Conservation (phyloP, 2,797 vertebrate genomes). For the Lophius americanus region DNA sequence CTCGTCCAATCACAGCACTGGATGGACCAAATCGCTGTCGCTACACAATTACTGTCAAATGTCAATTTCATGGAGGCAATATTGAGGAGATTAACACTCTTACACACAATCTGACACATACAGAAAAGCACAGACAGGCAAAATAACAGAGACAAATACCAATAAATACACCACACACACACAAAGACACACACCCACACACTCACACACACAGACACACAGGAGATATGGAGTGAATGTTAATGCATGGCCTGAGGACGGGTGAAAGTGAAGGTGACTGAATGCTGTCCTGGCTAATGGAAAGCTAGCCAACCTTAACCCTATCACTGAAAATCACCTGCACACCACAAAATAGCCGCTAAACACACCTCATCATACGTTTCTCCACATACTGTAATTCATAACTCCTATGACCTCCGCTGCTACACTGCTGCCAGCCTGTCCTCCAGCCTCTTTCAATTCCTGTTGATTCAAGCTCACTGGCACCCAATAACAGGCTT, state of each 20-base stretch:
- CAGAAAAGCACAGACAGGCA: conserved; percentile 22
- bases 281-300: conserved; percentile 71
- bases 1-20: conserved; percentile 78
- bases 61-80: conserved; percentile 93
- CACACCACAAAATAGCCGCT: conserved; percentile 48
- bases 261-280: conserved; percentile 76
- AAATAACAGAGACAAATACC: conserved; percentile 32
- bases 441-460: conserved; percentile 5
- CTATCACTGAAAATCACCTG: conserved; percentile 65
- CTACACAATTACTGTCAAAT: conserved; percentile 93
- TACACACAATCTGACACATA: conserved; percentile 38
- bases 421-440: conserved; percentile 4
- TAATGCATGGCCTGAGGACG: conserved; percentile 73
- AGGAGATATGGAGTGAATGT: conserved; percentile 50
- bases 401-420: conserved; percentile 25
- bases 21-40: conserved; percentile 80
- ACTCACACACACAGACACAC: conserved; percentile 26
- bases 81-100: conserved; percentile 84
- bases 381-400: conserved; percentile 27
- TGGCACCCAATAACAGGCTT: conserved; percentile 5
- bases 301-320: conserved; percentile 69
- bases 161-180: conserved; percentile 19
- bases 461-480: conserved; percentile 28
- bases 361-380: conserved; percentile 40
- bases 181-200: background rate